These are phyloP conservation scores for Margarornis squamiger DNA, from an alignment of 2,797 vertebrate species.

Conservation along the genomic window DNA sequence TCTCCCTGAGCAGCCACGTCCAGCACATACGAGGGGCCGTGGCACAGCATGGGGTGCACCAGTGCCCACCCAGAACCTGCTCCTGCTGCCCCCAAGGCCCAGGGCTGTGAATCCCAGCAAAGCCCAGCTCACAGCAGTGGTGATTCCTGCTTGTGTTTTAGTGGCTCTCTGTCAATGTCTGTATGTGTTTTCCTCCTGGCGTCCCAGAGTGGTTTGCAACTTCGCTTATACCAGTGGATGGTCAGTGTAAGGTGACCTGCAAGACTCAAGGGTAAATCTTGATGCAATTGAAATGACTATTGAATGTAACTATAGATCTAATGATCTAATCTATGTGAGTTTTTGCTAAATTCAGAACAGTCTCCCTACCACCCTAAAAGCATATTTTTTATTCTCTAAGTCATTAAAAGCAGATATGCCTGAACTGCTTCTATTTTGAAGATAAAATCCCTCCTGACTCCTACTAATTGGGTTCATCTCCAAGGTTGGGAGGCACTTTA, in stretches of 20 bases:
- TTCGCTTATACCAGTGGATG: background rate
- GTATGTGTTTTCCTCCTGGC: background rate
- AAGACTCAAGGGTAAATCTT: background rate
- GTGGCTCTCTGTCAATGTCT: background rate
- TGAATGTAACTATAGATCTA: background rate
- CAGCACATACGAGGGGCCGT: rapidly evolving
- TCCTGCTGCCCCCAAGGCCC: background rate
- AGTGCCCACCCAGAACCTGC: background rate
- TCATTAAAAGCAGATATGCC: background rate
- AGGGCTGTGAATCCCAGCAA: background rate
- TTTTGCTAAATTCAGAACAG: background rate
- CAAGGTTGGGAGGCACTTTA: background rate
- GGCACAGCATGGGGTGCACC: rapidly evolving
- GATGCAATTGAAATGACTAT: background rate
- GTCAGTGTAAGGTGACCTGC: background rate
- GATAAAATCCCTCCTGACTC: background rate
- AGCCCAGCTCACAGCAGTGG: rapidly evolving
- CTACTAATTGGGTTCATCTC: background rate
- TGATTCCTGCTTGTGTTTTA: background rate
- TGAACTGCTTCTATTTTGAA: background rate
- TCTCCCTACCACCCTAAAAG: background rate
- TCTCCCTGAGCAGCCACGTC: rapidly evolving
- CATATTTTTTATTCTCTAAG: background rate
- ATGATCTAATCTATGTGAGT: background rate
- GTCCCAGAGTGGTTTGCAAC: background rate